Evolutionary conservation across 2,888 invertebrate genomes (phyloP).

Genomic region (Drosophila flavopinicola): DNA sequence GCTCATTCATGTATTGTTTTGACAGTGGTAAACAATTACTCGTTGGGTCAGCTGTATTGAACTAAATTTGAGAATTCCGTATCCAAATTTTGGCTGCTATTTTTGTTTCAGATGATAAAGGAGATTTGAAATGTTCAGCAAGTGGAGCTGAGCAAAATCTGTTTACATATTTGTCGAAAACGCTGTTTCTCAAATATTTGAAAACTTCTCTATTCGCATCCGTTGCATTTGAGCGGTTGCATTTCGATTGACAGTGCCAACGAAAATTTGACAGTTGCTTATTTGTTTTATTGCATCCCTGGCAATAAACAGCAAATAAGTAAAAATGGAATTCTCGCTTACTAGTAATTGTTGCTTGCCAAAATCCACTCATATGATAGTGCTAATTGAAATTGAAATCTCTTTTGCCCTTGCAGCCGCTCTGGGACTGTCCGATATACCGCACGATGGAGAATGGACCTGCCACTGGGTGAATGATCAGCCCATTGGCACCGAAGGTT

Average conservation of each 20-base stretch:
- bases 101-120: neutral
- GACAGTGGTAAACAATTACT: too few species aligned
- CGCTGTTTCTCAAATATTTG: constrained; percentile 1
- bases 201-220: neutral
- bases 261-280: neutral
- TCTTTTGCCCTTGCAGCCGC: constrained; percentile 68
- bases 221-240: constrained; percentile 16
- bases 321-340: constrained; percentile 5
- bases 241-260: constrained; percentile 9
- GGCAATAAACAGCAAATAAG: constrained; percentile 4
- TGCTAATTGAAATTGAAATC: neutral
- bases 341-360: constrained; percentile 4
- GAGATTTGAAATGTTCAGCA: neutral
- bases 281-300: constrained; percentile 10
- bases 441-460: constrained; percentile 87
- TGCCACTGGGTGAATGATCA: constrained; percentile 89
- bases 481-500: constrained; percentile 87
- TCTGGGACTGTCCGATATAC: constrained; percentile 83
- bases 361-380: neutral
- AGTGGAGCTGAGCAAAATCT: neutral
- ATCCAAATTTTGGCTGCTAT: neutral
- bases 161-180: constrained; percentile 4
- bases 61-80: too few species aligned
- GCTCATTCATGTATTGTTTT: too few species aligned
- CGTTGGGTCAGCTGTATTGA: too few species aligned